These are phyloP conservation scores for Leptopilina drosophilae DNA, from an alignment of 2,888 invertebrate species.

Conservation along the genomic window DNA sequence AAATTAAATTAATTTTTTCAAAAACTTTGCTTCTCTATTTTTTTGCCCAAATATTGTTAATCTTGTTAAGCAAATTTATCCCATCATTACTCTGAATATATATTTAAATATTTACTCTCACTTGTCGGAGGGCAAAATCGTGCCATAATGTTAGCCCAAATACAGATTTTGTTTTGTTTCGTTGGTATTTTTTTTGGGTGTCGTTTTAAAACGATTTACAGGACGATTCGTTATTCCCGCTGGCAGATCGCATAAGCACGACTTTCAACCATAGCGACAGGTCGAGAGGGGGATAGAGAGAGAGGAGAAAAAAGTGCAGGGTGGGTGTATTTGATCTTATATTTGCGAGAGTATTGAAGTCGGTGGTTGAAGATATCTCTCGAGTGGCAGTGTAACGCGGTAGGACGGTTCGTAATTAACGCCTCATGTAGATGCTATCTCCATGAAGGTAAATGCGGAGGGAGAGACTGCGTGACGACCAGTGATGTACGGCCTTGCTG, in stretches of 20 bases:
- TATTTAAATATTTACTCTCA: no score
- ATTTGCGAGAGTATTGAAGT: slow-evolving; percentile 57
- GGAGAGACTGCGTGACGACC: slow-evolving; percentile 73
- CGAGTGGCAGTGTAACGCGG: slow-evolving; percentile 74
- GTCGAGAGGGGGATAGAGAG: neutral
- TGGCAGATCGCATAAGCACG: slow-evolving; percentile 20
- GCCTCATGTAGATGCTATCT: slow-evolving; percentile 76
- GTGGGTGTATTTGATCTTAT: slow-evolving; percentile 61
- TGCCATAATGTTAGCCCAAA: neutral
- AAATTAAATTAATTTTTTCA: no score
- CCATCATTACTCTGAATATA: no score
- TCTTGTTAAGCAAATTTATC: no score
- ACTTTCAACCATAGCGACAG: neutral
- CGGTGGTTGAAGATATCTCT: slow-evolving; percentile 64
- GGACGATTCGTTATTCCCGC: slow-evolving; percentile 51
- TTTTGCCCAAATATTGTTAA: no score
- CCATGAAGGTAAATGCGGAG: slow-evolving; percentile 62
- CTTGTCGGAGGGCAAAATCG: neutral
- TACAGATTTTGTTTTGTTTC: slow-evolving; percentile 46
- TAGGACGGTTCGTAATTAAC: slow-evolving; percentile 76
- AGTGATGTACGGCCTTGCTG: slow-evolving; percentile 72
- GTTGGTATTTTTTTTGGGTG: slow-evolving; percentile 37
- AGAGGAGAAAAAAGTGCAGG: no score
- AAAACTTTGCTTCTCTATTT: no score
- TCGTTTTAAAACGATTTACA: slow-evolving; percentile 47